A percentile compares a stretch with the other conserved stretches of the same genome.
phyloP scores from a whole-genome alignment of 2,888 invertebrate genomes.

The Harpalus rubripes region DNA sequence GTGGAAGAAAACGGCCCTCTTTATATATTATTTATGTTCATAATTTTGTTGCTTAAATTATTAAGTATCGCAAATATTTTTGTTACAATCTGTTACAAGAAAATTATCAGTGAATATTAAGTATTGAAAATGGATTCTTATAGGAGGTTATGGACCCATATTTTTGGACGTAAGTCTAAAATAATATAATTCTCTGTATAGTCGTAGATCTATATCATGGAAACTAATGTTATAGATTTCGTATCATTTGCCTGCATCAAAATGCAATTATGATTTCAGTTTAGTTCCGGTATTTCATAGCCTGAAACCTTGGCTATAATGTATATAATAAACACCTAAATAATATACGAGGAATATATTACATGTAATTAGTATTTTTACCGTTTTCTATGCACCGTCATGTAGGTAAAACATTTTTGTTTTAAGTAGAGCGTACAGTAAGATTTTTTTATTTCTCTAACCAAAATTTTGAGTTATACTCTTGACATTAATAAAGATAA shows the following conservation, averaged over 20 bases:
- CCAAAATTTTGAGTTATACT: not conserved
- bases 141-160: not conserved
- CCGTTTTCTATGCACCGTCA: not conserved
- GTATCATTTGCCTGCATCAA: conserved; percentile 2
- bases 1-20: too few species aligned
- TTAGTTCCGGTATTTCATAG: not conserved
- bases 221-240: not conserved
- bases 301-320: not conserved
- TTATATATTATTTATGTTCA: too few species aligned
- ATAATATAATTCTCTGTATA: too few species aligned
- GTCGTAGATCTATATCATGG: not conserved
- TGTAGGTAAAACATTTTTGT: not conserved
- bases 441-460: too few species aligned
- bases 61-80: too few species aligned
- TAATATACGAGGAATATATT: not conserved
- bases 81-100: too few species aligned
- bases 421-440: not conserved
- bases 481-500: not conserved
- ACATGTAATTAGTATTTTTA: not conserved
- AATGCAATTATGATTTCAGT: not conserved
- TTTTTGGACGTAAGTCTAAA: too few species aligned
- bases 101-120: too few species aligned
- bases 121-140: too few species aligned
- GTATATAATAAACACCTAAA: not conserved
- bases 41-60: too few species aligned